Evolutionary conservation across 2,797 vertebrate species (phyloP).

Genomic region (Cynodonichthys magdalenae): DNA sequence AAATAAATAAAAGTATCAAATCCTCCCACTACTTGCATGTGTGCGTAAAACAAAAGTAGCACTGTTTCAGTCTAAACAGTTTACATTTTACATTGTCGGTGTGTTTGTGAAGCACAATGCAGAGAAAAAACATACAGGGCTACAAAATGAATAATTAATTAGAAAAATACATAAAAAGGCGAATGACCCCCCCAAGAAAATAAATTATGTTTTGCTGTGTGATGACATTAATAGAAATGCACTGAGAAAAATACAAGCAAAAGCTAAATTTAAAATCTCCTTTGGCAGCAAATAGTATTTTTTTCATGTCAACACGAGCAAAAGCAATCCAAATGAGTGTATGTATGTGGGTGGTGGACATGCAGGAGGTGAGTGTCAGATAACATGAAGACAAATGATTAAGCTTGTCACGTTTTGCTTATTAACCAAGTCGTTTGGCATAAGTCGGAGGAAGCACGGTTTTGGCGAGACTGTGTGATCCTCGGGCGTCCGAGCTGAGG

Average conservation of each 20-base stretch:
- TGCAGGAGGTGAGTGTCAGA: slow-evolving; percentile 35
- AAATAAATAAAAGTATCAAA: neutral
- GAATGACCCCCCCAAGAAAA: slow-evolving; percentile 21
- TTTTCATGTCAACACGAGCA: slow-evolving; percentile 41
- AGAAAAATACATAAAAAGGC: slow-evolving; percentile 14
- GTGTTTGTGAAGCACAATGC: slow-evolving; percentile 13
- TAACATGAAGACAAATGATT: slow-evolving; percentile 59
- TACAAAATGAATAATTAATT: slow-evolving; percentile 31
- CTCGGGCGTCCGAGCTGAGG: slow-evolving; percentile 45
- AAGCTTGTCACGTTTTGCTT: slow-evolving; percentile 61
- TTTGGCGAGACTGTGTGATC: slow-evolving; percentile 55
- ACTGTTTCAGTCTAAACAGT: slow-evolving; percentile 48
- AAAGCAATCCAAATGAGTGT: slow-evolving; percentile 35
- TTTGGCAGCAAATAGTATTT: slow-evolving; percentile 6
- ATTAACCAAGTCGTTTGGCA: slow-evolving; percentile 65
- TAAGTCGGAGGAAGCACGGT: slow-evolving; percentile 46
- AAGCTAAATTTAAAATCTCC: slow-evolving; percentile 14
- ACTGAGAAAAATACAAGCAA: neutral
- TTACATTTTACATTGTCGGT: slow-evolving; percentile 56
- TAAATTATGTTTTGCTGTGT: neutral
- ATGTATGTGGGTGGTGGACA: slow-evolving; percentile 34
- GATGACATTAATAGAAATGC: slow-evolving; percentile 25
- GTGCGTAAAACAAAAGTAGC: slow-evolving; percentile 18
- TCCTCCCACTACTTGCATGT: slow-evolving; percentile 13
- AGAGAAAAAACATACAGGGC: slow-evolving; percentile 19